A percentile compares a stretch with the other conserved stretches of the same genome.
These are phyloP conservation scores for Coendou prehensilis DNA, from an alignment of 2,797 vertebrate genomes.

Conservation along the genomic window DNA sequence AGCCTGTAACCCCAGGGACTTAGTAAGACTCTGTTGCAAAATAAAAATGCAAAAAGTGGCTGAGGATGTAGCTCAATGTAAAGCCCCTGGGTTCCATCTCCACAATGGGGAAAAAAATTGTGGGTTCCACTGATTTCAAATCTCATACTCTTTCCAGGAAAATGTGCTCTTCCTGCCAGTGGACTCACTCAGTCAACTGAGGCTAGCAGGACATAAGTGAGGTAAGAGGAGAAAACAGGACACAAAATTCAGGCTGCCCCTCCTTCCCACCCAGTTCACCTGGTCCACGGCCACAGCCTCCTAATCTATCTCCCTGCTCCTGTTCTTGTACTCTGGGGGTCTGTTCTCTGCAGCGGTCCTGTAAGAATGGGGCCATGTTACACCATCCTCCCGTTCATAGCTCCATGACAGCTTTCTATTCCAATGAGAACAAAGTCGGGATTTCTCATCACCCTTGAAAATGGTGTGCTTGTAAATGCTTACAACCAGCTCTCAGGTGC, in stretches of 20 bases:
- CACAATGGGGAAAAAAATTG: background rate
- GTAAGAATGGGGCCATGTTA: background rate
- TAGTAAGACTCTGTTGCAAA: background rate
- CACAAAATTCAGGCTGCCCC: background rate
- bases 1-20: background rate
- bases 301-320: background rate
- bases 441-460: background rate
- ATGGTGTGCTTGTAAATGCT: background rate
- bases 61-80: background rate
- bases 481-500: background rate
- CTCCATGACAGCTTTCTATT: background rate
- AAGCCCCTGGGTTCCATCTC: background rate
- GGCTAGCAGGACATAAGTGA: background rate
- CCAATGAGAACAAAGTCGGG: background rate
- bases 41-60: background rate
- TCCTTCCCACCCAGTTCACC: background rate
- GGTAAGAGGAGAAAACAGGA: background rate
- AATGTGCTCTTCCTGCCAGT: background rate
- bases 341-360: background rate
- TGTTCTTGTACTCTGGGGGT: background rate
- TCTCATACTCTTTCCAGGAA: constrained; percentile 1
- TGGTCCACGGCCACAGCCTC: background rate
- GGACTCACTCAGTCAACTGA: background rate
- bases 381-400: background rate
- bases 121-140: constrained; percentile 9